Conservation (phyloP, 1,140 invertebrate genomes). For the Maconellicoccus hirsutus region DNA sequence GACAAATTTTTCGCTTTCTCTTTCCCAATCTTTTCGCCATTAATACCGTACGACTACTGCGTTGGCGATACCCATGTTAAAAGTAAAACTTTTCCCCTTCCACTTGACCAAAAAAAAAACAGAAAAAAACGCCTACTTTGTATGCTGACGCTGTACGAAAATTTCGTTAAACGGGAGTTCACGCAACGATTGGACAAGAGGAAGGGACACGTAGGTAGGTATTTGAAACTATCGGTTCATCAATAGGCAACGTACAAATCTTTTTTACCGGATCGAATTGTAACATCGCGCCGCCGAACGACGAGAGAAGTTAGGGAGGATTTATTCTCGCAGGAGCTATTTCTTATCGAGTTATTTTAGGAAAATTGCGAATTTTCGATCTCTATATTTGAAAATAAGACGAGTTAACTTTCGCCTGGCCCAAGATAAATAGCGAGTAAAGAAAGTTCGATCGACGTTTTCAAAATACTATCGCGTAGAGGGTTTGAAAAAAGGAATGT, state of each 20-base stretch:
- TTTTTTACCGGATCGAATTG: slow-evolving; percentile 17
- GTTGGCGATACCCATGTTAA: no score
- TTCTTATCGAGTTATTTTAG: slow-evolving; percentile 22
- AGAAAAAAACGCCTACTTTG: slow-evolving; percentile 18
- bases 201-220: background rate
- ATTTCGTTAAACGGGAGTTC: slow-evolving; percentile 18
- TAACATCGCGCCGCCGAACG: background rate
- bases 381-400: slow-evolving; percentile 14
- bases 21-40: no score
- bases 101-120: no score
- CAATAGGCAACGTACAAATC: slow-evolving; percentile 20
- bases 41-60: no score
- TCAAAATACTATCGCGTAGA: background rate
- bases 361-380: slow-evolving; percentile 22
- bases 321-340: slow-evolving; percentile 14
- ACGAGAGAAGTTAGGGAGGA: slow-evolving; percentile 1
- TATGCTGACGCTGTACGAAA: background rate
- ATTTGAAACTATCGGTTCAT: slow-evolving; percentile 5
- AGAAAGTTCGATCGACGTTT: slow-evolving; percentile 16
- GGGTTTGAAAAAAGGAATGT: background rate
- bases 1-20: no score
- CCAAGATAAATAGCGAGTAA: slow-evolving; percentile 20
- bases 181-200: background rate
- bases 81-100: background rate
- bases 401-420: slow-evolving; percentile 7